These are phyloP conservation scores for Ylistrum balloti DNA, from an alignment of 1,140 invertebrate genomes.

Conservation along the genomic window DNA sequence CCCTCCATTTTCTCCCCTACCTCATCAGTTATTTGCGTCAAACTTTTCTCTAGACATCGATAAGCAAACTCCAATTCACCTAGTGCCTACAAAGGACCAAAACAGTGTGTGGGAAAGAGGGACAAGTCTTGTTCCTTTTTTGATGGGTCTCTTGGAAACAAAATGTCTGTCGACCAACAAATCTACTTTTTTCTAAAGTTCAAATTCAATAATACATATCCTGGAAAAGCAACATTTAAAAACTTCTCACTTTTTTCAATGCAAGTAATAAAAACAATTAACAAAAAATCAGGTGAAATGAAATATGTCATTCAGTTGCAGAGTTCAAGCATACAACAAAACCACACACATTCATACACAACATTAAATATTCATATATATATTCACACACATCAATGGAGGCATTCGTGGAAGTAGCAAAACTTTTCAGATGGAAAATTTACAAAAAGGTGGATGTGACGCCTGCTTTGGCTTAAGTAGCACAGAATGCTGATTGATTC, in stretches of 20 bases:
- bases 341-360: conserved; percentile 39
- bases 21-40: conserved; percentile 78
- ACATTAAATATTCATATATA: too few species aligned
- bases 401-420: neutral
- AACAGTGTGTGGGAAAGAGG: conserved; percentile 26
- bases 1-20: conserved; percentile 63
- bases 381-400: neutral
- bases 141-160: neutral
- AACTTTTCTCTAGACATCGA: conserved; percentile 80
- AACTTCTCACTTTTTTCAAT: neutral
- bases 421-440: too few species aligned
- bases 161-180: neutral
- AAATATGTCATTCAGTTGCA: conserved; percentile 34
- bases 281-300: neutral
- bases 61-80: conserved; percentile 80
- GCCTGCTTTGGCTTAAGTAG: too few species aligned
- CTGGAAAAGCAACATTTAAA: conserved; percentile 24
- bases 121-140: neutral
- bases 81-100: conserved; percentile 74
- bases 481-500: too few species aligned
- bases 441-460: too few species aligned
- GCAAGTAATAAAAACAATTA: neutral
- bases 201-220: neutral
- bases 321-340: neutral
- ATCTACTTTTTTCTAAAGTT: neutral